Evolutionary conservation across 1,140 invertebrate species (phyloP).

Genomic region (Trichonephila inaurata): DNA sequence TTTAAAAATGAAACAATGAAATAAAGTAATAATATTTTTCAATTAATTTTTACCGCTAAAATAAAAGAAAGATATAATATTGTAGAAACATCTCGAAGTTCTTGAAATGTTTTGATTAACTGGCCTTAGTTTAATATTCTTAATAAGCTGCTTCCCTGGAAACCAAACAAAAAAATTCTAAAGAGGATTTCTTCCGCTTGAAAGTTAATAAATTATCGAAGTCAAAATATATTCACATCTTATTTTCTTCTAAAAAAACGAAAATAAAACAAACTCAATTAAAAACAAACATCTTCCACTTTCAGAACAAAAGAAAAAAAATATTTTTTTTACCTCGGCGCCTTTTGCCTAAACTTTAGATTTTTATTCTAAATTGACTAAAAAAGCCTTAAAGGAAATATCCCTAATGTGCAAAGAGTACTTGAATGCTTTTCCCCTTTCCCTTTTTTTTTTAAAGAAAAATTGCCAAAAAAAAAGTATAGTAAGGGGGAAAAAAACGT

Average conservation of each 20-base stretch:
- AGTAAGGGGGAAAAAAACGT: not conserved
- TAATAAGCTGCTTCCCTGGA: not conserved
- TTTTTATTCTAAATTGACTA: conserved; percentile 45
- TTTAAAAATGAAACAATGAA: too few relatives aligned
- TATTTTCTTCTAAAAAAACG: not conserved
- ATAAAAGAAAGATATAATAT: too few relatives aligned
- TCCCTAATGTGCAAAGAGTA: conserved; percentile 19
- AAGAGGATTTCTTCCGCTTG: not conserved
- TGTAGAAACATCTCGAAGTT: not conserved
- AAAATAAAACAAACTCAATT: not conserved
- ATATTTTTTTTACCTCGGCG: not conserved
- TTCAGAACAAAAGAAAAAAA: not conserved
- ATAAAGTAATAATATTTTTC: too few relatives aligned
- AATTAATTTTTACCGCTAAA: too few relatives aligned
- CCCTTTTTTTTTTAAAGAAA: not conserved
- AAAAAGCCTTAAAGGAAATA: conserved; percentile 30
- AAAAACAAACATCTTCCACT: not conserved
- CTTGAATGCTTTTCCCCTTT: not conserved
- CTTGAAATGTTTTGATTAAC: not conserved
- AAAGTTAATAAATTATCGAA: not conserved
- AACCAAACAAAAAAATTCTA: not conserved
- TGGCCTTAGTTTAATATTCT: not conserved
- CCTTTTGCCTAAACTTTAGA: not conserved
- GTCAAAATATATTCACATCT: not conserved
- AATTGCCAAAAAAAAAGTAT: not conserved